Evolutionary conservation across 2,113 vertebrate species (phyloP).

Genomic region (Corythornis vintsioides): DNA sequence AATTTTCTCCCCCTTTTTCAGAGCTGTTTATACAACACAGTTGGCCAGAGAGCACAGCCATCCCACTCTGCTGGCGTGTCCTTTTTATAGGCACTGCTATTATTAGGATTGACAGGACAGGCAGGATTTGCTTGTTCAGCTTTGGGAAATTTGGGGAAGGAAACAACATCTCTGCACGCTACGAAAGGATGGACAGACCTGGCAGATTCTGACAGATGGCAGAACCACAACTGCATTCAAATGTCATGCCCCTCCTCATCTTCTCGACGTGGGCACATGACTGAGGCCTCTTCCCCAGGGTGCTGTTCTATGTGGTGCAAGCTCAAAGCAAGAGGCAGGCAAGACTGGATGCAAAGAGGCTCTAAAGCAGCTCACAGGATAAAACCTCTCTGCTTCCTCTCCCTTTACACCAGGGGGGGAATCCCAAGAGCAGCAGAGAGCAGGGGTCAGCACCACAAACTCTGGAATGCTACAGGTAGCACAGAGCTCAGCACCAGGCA

Average conservation of each 20-base stretch:
- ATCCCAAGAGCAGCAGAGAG: background rate
- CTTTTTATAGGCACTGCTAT: background rate
- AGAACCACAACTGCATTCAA: background rate
- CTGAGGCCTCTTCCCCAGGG: background rate
- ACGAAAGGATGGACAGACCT: background rate
- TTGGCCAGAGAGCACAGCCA: background rate
- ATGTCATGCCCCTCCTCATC: background rate
- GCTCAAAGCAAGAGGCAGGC: background rate
- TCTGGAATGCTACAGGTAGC: background rate
- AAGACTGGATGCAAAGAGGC: background rate
- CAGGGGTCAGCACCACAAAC: background rate
- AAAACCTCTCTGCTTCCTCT: background rate
- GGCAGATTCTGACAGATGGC: background rate
- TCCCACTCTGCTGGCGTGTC: background rate
- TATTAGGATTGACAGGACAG: constrained; percentile 31
- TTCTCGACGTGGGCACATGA: background rate
- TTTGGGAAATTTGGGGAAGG: background rate
- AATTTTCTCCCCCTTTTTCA: background rate
- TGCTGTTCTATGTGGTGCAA: fast-evolving
- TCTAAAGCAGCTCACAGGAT: background rate
- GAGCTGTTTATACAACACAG: background rate
- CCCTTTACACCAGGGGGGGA: background rate
- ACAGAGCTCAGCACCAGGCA: background rate
- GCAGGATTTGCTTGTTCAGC: constrained; percentile 43
- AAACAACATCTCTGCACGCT: background rate